Percentiles rank a stretch among this genome's conserved stretches.
Conservation (phyloP, 2,113 vertebrate genomes). For the Apeltes quadracus region DNA sequence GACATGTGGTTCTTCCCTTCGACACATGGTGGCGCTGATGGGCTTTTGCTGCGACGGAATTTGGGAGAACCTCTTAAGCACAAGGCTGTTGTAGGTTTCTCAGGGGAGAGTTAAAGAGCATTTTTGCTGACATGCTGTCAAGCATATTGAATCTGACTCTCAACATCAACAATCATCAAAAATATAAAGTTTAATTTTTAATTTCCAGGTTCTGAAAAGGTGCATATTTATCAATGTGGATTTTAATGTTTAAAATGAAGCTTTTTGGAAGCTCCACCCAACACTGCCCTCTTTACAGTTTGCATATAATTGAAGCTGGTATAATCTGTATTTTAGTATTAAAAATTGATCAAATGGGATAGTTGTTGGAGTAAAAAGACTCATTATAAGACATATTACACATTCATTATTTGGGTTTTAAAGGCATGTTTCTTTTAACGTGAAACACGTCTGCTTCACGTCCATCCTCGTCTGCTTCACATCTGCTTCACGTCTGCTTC, state of each 20-base stretch:
- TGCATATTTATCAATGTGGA: neutral
- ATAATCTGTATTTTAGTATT: neutral
- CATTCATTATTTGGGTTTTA: too few relatives aligned
- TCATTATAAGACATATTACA: too few relatives aligned
- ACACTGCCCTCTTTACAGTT: neutral
- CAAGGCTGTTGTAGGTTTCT: neutral
- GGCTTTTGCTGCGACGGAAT: neutral
- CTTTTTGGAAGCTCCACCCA: too few relatives aligned
- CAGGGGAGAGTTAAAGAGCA: constrained; percentile 7
- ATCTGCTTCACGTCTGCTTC: too few relatives aligned
- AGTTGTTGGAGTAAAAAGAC: neutral
- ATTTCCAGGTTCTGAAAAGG: neutral
- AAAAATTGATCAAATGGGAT: neutral
- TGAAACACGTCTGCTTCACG: too few relatives aligned
- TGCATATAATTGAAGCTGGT: neutral
- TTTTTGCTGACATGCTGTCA: neutral
- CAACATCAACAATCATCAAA: neutral
- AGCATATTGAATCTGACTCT: neutral
- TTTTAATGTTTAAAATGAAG: too few relatives aligned
- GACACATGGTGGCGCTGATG: constrained; percentile 53
- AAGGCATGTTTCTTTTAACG: too few relatives aligned
- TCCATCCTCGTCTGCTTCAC: too few relatives aligned
- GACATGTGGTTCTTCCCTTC: constrained; percentile 6
- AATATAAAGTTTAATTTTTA: neutral
- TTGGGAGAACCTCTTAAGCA: neutral